A percentile compares a stretch with the other conserved stretches of the same genome.
Conservation (phyloP, 2,797 vertebrate genomes). For the Momotus momota region DNA sequence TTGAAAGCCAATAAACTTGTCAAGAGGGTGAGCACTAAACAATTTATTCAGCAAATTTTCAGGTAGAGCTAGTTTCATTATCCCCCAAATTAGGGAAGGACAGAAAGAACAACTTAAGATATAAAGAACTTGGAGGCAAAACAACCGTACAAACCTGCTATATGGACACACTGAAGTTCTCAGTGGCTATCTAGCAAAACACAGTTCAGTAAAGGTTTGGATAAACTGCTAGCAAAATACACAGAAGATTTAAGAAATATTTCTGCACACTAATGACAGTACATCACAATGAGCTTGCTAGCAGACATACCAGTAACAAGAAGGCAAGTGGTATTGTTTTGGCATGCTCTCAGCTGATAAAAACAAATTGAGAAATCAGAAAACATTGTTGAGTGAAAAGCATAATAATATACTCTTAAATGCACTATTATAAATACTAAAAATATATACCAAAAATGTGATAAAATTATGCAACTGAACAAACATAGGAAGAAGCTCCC, state of each 20-base stretch:
- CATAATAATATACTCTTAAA: neutral
- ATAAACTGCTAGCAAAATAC: neutral
- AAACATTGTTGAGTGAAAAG: neutral
- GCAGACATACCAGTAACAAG: neutral
- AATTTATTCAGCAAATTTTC: neutral
- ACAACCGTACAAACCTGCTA: neutral
- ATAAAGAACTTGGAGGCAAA: neutral
- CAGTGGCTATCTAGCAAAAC: neutral
- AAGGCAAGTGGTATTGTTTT: neutral
- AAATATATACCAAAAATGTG: neutral
- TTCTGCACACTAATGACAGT: neutral
- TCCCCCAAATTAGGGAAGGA: neutral
- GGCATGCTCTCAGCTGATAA: neutral
- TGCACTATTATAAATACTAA: neutral
- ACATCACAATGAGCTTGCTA: neutral
- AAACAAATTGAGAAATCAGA: neutral
- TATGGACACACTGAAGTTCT: neutral
- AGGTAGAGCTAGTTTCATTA: neutral
- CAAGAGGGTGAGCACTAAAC: neutral
- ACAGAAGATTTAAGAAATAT: neutral
- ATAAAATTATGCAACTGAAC: neutral
- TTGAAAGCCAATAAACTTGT: neutral
- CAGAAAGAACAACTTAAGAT: neutral
- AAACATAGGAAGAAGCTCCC: neutral
- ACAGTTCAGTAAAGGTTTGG: neutral